Base-by-base conservation (phyloP, 2,888 invertebrate genomes). In the Cremastinae sp. region DNA sequence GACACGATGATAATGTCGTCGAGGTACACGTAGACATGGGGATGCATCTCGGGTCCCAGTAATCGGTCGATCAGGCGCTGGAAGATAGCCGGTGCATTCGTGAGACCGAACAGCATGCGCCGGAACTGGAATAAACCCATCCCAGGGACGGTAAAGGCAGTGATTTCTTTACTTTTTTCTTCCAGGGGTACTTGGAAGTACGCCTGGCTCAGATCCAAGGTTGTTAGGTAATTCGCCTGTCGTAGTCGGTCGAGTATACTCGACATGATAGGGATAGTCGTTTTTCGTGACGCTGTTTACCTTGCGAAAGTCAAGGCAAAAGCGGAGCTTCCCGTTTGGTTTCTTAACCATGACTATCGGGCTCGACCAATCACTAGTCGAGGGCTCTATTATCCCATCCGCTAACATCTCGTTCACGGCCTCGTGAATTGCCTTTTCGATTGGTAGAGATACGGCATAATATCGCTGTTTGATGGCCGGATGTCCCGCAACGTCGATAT, bases 201-300 rank as follows among this genome's bases (percentile, higher is more conserved):
- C 0, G 84, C 86, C n/a, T 78, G 78, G 43, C 78, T 82, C 9
- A 82, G 43, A 69, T 88, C 87, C 0, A 88, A 56, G 2, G 83
- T 84, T 0, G 81, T 78, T n/a, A 89, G 71, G 2, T 59, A n/a
- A 4, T 10, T 10, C 9, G 0, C 2, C 1, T 53, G n/a, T 4
- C 1, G 1, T 12, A 53, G 10, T 0, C 22, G 28, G 9, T 59
- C 59, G 0, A 59, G 14, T 8, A 59, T 59, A 10, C 59, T 28
- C 3, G 22, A 45, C 59, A 59, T 59, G 0, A 45, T 3, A 0
- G 59, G 59, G n/a, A 59, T 59, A 1, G 12, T 61, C 43, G 8
- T 58, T 58, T 12, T 58, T 58, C 2, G 58, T 59, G 2, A 59
- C 20, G 0, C 28, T 28, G 5, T 28, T 28, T 5, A 28, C 28